Evolutionary conservation across 2,888 invertebrate species (phyloP).

Genomic region (Asteroscopus sphinx): DNA sequence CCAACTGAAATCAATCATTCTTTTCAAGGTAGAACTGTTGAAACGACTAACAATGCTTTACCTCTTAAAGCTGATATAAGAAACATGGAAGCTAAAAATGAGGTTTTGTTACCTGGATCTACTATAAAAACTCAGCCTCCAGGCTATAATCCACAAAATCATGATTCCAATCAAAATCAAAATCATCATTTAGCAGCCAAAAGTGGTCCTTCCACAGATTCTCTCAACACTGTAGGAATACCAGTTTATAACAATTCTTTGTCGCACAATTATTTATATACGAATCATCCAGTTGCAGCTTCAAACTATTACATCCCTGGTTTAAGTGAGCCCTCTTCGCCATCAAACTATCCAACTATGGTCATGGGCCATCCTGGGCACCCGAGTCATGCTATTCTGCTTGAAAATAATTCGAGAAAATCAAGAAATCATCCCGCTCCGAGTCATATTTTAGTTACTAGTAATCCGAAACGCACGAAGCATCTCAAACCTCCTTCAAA

Average conservation of each 20-base stretch:
- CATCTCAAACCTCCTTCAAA: slow-evolving; percentile 51
- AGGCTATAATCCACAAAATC: slow-evolving; percentile 15
- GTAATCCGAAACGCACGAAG: slow-evolving; percentile 41
- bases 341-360: slow-evolving; percentile 52
- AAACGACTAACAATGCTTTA: background rate
- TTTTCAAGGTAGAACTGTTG: background rate
- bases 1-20: slow-evolving; percentile 1
- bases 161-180: no score
- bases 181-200: slow-evolving; percentile 16
- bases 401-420: slow-evolving; percentile 28
- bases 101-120: slow-evolving; percentile 28
- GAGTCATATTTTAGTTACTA: slow-evolving; percentile 24
- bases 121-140: slow-evolving; percentile 6
- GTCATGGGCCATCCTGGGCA: slow-evolving; percentile 33
- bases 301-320: slow-evolving; percentile 31
- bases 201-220: slow-evolving; percentile 21
- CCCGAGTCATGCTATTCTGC: slow-evolving; percentile 40
- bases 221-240: slow-evolving; percentile 52
- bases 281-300: slow-evolving; percentile 13
- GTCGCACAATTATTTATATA: slow-evolving; percentile 22
- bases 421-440: slow-evolving; percentile 22
- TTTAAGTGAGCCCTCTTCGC: slow-evolving; percentile 34
- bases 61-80: background rate
- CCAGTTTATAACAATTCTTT: slow-evolving; percentile 46
- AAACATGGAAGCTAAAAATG: slow-evolving; percentile 14